Conservation (phyloP, 2,113 vertebrate species). For the Zosterops lateralis region DNA sequence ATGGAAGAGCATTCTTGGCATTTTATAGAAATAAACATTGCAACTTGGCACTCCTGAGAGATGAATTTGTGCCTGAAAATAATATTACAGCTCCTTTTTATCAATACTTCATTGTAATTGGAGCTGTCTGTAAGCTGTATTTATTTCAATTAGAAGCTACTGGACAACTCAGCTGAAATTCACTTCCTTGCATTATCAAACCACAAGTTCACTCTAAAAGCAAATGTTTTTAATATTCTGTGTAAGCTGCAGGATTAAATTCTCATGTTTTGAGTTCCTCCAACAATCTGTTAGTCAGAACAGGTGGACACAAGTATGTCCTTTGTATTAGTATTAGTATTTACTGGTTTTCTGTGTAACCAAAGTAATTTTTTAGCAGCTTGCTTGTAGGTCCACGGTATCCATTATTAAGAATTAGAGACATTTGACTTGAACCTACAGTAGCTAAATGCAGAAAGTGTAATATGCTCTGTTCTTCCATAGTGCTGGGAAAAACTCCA, state of each 20-base stretch:
- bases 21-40: background rate
- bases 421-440: background rate
- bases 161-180: background rate
- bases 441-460: conserved; percentile 24
- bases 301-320: background rate
- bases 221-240: background rate
- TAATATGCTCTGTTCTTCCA: background rate
- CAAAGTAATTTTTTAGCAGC: background rate
- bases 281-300: background rate
- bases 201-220: background rate
- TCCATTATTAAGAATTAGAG: background rate
- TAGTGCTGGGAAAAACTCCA: conserved; percentile 43
- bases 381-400: background rate
- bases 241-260: background rate
- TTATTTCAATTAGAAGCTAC: background rate
- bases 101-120: background rate
- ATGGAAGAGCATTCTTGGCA: background rate
- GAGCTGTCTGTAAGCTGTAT: background rate
- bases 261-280: background rate
- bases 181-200: background rate
- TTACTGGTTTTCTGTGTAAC: background rate
- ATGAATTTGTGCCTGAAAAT: background rate
- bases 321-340: background rate
- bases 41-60: background rate
- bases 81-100: background rate